Evolutionary conservation across 37 sponge, comb jelly and placozoan genomes (phyloP), one percentile per base, ranked within the genome.

Genomic region (Halisarca cf. caerulea): DNA sequence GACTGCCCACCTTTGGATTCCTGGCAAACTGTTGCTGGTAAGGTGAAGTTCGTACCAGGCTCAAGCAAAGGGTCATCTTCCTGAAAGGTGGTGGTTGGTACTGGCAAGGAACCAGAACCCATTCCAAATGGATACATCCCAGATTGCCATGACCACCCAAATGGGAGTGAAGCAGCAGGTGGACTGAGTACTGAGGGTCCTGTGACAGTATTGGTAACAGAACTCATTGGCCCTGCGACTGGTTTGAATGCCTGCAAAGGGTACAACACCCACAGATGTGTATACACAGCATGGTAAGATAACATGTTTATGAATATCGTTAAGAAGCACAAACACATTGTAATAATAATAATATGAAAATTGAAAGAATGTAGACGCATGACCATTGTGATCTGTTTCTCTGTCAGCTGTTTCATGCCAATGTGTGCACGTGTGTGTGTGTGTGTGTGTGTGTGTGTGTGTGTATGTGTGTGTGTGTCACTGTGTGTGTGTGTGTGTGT

Each of bases 1-100:
- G n/a, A n/a, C n/a, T n/a, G n/a, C n/a, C n/a, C 60, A 93, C 94
- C 94, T 66, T 93, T 90, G 42, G 88, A 78, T 68, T 93, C 94
- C n/a, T 93, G 94, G 83, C 94, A 93, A 36, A 93, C 85, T n/a
- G 91, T 89, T n/a, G 74, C 90, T 0, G 57, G 88, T 14, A 93
- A 68, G 17, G 51, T 51, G 23, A 86, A 39, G 3, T 64, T 58
- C 0, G 94, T 79, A 1, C 94, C 94, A 32, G 94, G 72, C 39
- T 80, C 58, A 17, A 80, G 23, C 32, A 57, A 58, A 9, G 80
- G 54, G 59, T n/a, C 41, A 38, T 24, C 23, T 35, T 44, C 59
- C 24, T 58, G n/a, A 55, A 11, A 23, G 23, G 86, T 43, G 6
- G 36, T 47, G 17, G 79, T 27, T 7, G 28, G 25, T 6, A 20